These are phyloP conservation scores for Darevskia nairensis DNA, from an alignment of 2,797 vertebrate genomes.

Conservation along the genomic window DNA sequence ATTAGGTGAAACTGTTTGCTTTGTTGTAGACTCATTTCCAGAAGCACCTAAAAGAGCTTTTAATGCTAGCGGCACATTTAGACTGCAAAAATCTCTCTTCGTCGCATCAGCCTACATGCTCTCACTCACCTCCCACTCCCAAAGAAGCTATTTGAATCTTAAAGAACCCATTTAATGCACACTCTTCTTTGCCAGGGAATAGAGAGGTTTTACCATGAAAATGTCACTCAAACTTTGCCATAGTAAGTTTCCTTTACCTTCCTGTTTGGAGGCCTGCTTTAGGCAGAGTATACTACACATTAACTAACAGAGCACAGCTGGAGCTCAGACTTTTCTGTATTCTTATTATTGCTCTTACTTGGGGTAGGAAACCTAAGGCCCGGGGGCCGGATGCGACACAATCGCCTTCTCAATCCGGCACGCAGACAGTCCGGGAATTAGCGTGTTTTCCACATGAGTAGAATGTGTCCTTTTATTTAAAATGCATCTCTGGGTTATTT, in stretches of 20 bases:
- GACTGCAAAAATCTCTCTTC: slow-evolving; percentile 37
- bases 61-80: slow-evolving; percentile 50
- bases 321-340: too few relatives aligned
- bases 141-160: slow-evolving; percentile 7
- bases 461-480: too few relatives aligned
- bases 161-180: slow-evolving; percentile 8
- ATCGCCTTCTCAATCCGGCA: too few relatives aligned
- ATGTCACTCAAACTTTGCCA: not conserved
- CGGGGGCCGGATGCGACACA: too few relatives aligned
- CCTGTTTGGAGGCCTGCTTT: not conserved
- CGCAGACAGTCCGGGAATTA: too few relatives aligned
- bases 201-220: not conserved
- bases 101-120: not conserved
- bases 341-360: too few relatives aligned
- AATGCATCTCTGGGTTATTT: too few relatives aligned
- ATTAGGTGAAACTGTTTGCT: slow-evolving; percentile 68
- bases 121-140: slow-evolving; percentile 27
- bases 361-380: too few relatives aligned
- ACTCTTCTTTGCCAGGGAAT: not conserved
- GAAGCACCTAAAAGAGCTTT: slow-evolving; percentile 57
- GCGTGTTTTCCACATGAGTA: too few relatives aligned
- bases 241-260: not conserved
- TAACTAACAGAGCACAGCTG: not conserved
- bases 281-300: not conserved
- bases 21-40: slow-evolving; percentile 56